These are phyloP conservation scores for Paramormyrops kingsleyae DNA, from an alignment of 2,113 vertebrate species.

Conservation along the genomic window DNA sequence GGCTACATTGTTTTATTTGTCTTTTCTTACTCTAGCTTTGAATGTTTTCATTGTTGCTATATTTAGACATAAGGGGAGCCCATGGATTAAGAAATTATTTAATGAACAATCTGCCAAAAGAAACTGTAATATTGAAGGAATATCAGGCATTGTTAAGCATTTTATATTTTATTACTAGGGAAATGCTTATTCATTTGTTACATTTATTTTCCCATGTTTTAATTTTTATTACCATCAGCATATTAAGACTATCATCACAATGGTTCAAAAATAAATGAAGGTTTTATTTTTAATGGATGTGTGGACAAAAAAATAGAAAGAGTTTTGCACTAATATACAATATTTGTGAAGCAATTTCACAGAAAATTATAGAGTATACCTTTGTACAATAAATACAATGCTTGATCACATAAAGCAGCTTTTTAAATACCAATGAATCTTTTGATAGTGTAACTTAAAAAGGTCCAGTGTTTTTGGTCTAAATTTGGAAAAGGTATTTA, in stretches of 20 bases:
- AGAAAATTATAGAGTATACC: not conserved
- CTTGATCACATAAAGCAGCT: not conserved
- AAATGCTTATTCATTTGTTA: not conserved
- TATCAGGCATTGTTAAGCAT: not conserved
- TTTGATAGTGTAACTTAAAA: not conserved
- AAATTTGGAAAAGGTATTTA: not conserved
- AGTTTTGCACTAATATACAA: not conserved
- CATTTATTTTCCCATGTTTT: not conserved
- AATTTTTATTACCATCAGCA: not conserved
- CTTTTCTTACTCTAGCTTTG: not conserved
- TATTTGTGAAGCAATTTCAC: not conserved
- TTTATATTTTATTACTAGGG: not conserved
- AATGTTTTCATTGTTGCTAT: not conserved
- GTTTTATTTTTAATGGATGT: not conserved
- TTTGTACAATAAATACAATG: not conserved
- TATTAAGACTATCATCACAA: not conserved
- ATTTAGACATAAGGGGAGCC: not conserved
- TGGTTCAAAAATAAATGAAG: not conserved
- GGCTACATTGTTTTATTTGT: not conserved
- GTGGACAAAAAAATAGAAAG: not conserved
- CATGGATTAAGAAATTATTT: not conserved
- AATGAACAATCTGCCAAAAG: not conserved
- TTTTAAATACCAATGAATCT: not conserved
- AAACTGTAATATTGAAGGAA: conserved; percentile 4
- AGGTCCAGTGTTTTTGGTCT: not conserved